Conservation (phyloP, 2,797 vertebrate species). For the Typhlichthys eigenmanni region DNA sequence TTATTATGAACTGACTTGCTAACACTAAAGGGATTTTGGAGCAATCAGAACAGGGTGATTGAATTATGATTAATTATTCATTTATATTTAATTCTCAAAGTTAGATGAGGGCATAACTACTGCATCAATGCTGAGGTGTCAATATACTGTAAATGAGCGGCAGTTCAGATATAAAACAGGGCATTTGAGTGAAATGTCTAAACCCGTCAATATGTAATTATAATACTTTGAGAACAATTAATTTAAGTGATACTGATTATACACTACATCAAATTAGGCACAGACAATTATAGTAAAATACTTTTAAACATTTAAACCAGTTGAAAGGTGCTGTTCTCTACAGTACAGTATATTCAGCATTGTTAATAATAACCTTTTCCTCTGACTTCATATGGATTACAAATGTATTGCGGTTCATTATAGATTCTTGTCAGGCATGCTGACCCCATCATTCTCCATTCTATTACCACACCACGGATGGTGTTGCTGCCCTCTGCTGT, state of each 20-base stretch:
- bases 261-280: too few species aligned
- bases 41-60: slow-evolving; percentile 51
- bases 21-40: slow-evolving; percentile 47
- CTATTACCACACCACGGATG: not conserved
- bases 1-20: slow-evolving; percentile 47
- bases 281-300: too few species aligned
- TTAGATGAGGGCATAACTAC: slow-evolving; percentile 16
- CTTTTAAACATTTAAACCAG: too few species aligned
- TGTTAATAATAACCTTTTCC: slow-evolving; percentile 17
- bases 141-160: too few species aligned
- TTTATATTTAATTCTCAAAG: slow-evolving; percentile 43
- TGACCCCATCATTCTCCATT: not conserved
- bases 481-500: slow-evolving; percentile 29
- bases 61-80: slow-evolving; percentile 68
- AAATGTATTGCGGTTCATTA: slow-evolving; percentile 12
- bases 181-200: slow-evolving; percentile 7
- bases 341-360: slow-evolving; percentile 1
- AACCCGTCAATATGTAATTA: slow-evolving; percentile 4
- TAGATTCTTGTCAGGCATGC: slow-evolving; percentile 15
- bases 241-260: not conserved
- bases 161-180: not conserved
- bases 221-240: not conserved
- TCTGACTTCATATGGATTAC: slow-evolving; percentile 13
- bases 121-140: slow-evolving; percentile 12
- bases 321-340: too few species aligned